Conservation (phyloP, 1,140 invertebrate genomes). For the Atta colombica region DNA sequence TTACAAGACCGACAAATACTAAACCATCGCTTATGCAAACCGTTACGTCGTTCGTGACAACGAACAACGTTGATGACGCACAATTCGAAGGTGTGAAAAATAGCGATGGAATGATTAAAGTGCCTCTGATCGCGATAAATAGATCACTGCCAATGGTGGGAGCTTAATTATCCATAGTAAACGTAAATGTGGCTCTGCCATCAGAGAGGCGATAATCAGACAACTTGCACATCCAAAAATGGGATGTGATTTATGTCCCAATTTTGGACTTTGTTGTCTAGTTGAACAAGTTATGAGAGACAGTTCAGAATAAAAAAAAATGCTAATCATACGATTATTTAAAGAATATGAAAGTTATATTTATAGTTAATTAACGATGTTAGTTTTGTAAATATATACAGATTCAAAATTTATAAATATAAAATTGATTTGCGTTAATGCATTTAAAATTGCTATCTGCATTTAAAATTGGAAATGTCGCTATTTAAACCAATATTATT, state of each 20-base stretch:
- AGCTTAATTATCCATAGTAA: background rate
- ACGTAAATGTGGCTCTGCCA: background rate
- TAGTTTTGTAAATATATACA: constrained; percentile 46
- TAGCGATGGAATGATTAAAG: constrained; percentile 18
- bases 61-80: background rate
- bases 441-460: background rate
- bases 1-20: constrained; percentile 19
- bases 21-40: background rate
- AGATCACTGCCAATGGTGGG: constrained; percentile 28
- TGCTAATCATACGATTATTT: background rate
- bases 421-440: background rate
- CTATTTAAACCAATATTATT: background rate
- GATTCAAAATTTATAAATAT: background rate
- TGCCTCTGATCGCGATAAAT: constrained; percentile 45
- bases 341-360: background rate
- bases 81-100: background rate
- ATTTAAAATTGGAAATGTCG: background rate
- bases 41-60: background rate
- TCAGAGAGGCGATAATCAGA: background rate
- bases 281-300: background rate
- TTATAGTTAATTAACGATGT: constrained; percentile 4
- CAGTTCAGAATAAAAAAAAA: background rate
- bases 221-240: no score
- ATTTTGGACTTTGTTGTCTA: background rate
- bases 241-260: no score